phyloP scores from a whole-genome alignment of 2,113 vertebrate species.

The Seriola dumerili region DNA sequence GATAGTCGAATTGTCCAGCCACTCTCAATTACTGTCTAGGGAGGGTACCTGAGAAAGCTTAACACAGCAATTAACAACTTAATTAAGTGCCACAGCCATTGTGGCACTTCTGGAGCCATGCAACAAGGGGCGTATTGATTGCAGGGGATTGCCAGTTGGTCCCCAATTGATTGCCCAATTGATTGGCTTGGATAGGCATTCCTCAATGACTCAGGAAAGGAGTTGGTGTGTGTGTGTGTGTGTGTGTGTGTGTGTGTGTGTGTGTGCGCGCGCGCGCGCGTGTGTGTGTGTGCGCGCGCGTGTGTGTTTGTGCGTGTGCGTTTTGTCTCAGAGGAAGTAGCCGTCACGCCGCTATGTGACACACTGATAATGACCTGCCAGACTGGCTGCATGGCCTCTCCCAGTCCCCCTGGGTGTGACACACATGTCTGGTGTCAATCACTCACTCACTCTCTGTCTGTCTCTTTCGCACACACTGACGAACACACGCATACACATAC shows the following conservation, averaged over 20 bases:
- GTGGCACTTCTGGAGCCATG: constrained; percentile 77
- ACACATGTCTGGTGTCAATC: constrained; percentile 74
- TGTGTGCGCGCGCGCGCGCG: not conserved
- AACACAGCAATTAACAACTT: constrained; percentile 89
- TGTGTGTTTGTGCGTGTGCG: constrained; percentile 42
- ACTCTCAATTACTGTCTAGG: constrained; percentile 86
- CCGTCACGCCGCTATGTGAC: constrained; percentile 74
- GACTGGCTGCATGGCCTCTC: constrained; percentile 65
- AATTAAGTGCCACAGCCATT: constrained; percentile 87
- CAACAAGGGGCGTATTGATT: constrained; percentile 86
- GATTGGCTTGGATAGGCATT: constrained; percentile 85
- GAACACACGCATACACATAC: constrained; percentile 31
- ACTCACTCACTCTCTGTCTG: constrained; percentile 35
- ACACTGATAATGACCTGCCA: constrained; percentile 85
- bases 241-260: constrained; percentile 19
- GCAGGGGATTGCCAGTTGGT: constrained; percentile 83
- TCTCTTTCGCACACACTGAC: constrained; percentile 19
- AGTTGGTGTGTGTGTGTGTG: constrained; percentile 44
- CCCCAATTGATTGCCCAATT: constrained; percentile 84
- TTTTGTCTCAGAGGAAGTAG: constrained; percentile 77
- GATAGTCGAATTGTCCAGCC: constrained; percentile 82
- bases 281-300: constrained; percentile 41
- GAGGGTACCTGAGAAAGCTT: constrained; percentile 85
- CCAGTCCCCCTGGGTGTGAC: constrained; percentile 62
- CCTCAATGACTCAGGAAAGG: constrained; percentile 73